Base-by-base conservation (phyloP, 35 echinoderm and acorn worm genomes). In the Heliocidaris tuberculata region DNA sequence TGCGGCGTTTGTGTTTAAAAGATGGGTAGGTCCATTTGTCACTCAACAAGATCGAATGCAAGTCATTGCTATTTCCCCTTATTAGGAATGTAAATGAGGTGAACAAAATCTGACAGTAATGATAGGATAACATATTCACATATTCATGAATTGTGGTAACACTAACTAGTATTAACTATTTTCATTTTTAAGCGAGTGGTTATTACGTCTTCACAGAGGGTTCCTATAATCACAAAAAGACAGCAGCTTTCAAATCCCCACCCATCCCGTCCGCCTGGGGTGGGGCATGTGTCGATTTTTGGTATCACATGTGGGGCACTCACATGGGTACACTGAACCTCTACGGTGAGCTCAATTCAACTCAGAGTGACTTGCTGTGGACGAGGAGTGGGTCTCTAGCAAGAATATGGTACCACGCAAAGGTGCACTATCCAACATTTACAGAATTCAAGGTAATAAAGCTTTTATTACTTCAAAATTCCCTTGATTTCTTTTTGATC, bases 231-330 rank as follows among this genome's bases (percentile, higher is more conserved):
- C 78, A 49, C 0, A 15, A 29, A 9, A 49, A 48, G 19, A 1
- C 30, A 13, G 94, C 94, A 5, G 70, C 70, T 3, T 16, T 89
- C 21, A 56, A 49, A 9, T 95, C 94, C 7, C 87, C 86, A 78
- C 2, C 88, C 54, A 65, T 91, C 31, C 50, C 54, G 13, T 35
- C 95, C 49, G 31, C 86, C 47, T 50, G 87, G 21, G 85, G 31
- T 9, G 95, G 50, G n/a, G 71, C 88, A n/a, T 96, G 96, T 47
- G 48, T 95, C 0, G 65, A 92, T 32, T 96, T 95, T 42, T 95
- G 94, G 94, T 96, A 96, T 52, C 96, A 96, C 89, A 96, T 96
- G 96, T 94, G 90, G 31, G 96, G 96, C 9, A 89, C 86, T 50
- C 49, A 90, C 65, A 92, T 96, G 15, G 96, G 96, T 56, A 95